Conservation (phyloP, 2,888 invertebrate species). For the Caradrina clavipalpis region DNA sequence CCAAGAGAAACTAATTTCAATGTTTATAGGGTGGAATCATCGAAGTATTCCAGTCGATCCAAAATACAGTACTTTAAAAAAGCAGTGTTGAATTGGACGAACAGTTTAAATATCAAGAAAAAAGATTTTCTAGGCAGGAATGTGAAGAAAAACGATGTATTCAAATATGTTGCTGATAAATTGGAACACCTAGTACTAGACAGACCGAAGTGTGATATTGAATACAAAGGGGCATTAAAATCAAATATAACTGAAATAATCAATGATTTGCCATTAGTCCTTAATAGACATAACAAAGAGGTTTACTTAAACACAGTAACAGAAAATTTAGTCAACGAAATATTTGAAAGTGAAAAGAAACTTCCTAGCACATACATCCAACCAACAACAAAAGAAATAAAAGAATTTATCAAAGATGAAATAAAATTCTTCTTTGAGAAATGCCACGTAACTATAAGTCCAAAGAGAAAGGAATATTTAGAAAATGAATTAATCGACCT, state of each 20-base stretch:
- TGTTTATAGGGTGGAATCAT: conserved; percentile 25
- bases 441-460: conserved; percentile 33
- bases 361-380: conserved; percentile 38
- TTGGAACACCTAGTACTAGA: conserved; percentile 52
- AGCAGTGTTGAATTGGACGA: conserved; percentile 49
- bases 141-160: conserved; percentile 45
- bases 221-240: conserved; percentile 47
- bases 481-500: conserved; percentile 43
- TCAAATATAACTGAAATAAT: conserved; percentile 47
- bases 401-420: conserved; percentile 55
- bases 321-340: conserved; percentile 43
- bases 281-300: conserved; percentile 38
- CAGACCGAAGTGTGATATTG: conserved; percentile 37
- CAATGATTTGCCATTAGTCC: conserved; percentile 46
- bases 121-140: conserved; percentile 44
- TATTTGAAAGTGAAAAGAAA: conserved; percentile 48
- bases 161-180: conserved; percentile 49
- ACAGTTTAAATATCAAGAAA: conserved; percentile 51
- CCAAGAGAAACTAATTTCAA: conserved; percentile 7
- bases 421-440: conserved; percentile 51
- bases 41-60: conserved; percentile 45
- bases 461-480: conserved; percentile 34
- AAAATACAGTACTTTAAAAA: conserved; percentile 37
- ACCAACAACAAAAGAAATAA: conserved; percentile 54
- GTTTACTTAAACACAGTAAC: conserved; percentile 31